Evolutionary conservation across 2,888 invertebrate species (phyloP), one percentile per base, ranked within the genome.

Genomic region (Athalia circularis): DNA sequence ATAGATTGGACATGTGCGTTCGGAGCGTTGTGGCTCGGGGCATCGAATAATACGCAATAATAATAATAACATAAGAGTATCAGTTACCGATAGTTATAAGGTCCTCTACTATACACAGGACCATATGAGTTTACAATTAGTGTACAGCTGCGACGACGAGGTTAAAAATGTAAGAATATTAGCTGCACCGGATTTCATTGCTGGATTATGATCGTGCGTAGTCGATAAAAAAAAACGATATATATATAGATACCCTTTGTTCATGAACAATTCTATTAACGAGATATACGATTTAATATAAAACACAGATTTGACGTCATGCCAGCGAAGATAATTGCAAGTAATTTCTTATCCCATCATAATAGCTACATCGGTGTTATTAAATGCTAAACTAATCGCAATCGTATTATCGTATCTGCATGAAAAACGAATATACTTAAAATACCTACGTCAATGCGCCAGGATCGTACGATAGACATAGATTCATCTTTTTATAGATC

Each of bases 271-370:
- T 29, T 68, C 52, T 15, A 68, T 29, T 4, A 29, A 43, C 52
- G 29, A 48, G 65, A 68, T n/a, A 43, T 29, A 29, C 29, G 29
- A 29, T 29, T 29, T 29, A 29, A 29, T 29, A 54, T 43, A 57
- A 59, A 72, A 45, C 72, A 59, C 72, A 15, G 11, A 59, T 59
- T 59, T 75, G 75, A 75, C 75, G 75, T 75, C 75, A 75, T 62
- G 50, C n/a, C 1, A 8, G 62, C 48, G 8, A 50, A 50, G 62
- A 75, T 62, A 62, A 75, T 75, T 75, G 50, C 75, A n/a, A 11
- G 9, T n/a, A 29, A 50, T 52, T 62, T 64, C 7, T 62, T 11
- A 50, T 62, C 52, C 75, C 48, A 13, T 57, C 11, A 48, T 50
- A 62, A n/a, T 9, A n/a, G 62, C 2, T 43, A 6, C 13, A n/a